Evolutionary conservation across 1,140 invertebrate genomes (phyloP), one percentile per base, ranked within the genome.

Genomic region (Andrena cerasifolii): DNA sequence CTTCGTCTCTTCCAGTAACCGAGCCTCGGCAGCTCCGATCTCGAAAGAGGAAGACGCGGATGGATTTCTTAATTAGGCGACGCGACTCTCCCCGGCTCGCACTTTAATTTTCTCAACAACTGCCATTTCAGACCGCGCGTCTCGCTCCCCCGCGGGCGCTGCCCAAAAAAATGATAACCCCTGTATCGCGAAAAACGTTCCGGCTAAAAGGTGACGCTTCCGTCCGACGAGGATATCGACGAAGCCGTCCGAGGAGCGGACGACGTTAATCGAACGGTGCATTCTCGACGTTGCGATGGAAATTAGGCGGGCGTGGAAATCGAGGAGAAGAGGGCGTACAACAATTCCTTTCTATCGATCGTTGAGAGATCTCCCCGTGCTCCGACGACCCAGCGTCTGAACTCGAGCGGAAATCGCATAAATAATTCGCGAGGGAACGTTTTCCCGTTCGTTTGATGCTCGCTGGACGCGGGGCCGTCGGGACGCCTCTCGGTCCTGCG

Each of bases 21-120:
- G 68, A 31, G 61, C 6, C 43, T 47, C 26, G 53, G 67, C 74
- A 51, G 62, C 43, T 12, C 49, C 75, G 68, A 83, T 83, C 82
- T 83, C 74, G 80, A 83, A 79, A 83, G 70, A 80, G 81, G 81
- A 79, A 79, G 76, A 84, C 75, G 82, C 53, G 82, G 81, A 84
- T 70, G 77, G 82, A 83, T 84, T 84, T 84, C 82, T 84, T 84
- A 84, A 84, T 84, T 84, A 83, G 82, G 76, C 66, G 70, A 83
- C 75, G 80, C 82, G 68, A 83, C 80, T 77, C 80, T 77, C 49
- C 54, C 24, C 51, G 76, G 62, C 47, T 58, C 63, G 76, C 78
- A 74, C 62, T 83, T 83, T 83, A 83, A 83, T 83, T 83, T 83
- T 73, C 81, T 73, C 40, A 28, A 77, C 79, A 82, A 82, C 66